Base-by-base conservation (phyloP, 2,888 invertebrate species). In the Rutpela maculata region DNA sequence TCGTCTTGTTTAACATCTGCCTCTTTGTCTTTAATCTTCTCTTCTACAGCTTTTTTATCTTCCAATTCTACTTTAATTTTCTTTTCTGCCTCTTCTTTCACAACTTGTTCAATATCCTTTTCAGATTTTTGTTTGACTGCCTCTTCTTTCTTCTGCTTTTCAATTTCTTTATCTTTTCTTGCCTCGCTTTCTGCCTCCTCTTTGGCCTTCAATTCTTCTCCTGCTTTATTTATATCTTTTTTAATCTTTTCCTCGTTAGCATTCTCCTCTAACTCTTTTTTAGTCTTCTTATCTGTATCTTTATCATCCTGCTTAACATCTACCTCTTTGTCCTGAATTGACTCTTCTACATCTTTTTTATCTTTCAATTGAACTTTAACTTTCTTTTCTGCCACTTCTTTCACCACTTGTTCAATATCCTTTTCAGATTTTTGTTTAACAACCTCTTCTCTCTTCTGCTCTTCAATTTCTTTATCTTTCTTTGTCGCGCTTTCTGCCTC, bases 41-140 rank as follows among this genome's bases (percentile, higher is more conserved):
- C 38, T 55, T 74, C 63, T 50, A 83, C 74, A 63, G 55, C 18
- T 11, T 80, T 35, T 10, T 78, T 72, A 76, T 81, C 80, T 26
- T 79, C 78, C 15, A 38, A 72, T 74, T 79, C 74, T 35, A 78
- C 78, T 68, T 83, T 84, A n/a, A 80, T 75, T 74, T 80, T 76
- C 38, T 80, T 77, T 22, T 78, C 75, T 22, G 72, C 76, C 76
- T 83, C 67, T 57, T 82, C 78, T 80, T 84, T 77, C 3, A 71
- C 60, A 65, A 76, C 31, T 72, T 81, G 70, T 74, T 77, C 69
- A 62, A 80, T 76, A 60, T 77, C 81, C 67, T 69, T 82, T 72
- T 56, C 74, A 68, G 43, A 67, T 59, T 76, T 69, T 67, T 82
- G 74, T 26, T 77, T 76, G 65, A 77, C 72, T 66, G 67, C 75